phyloP scores from a whole-genome alignment of 2,888 invertebrate genomes.

The Elmis aenea region DNA sequence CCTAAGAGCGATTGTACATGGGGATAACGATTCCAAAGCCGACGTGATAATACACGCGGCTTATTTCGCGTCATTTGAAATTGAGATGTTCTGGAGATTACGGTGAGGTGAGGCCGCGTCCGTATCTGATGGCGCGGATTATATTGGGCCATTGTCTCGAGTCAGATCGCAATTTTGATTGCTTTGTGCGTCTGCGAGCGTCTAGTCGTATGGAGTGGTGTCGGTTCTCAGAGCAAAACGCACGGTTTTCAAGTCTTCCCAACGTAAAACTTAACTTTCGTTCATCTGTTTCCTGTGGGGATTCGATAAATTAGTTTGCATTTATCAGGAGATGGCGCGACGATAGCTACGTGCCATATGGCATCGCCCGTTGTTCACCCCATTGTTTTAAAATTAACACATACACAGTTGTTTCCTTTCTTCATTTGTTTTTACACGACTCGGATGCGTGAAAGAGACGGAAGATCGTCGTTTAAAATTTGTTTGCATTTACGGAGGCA shows the following conservation, averaged over 20 bases:
- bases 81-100: constrained; percentile 1
- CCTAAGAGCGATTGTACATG: constrained; percentile 7
- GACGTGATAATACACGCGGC: constrained; percentile 12
- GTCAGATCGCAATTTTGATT: constrained; percentile 8
- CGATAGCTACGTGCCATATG: constrained; percentile 14
- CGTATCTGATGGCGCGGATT: no score
- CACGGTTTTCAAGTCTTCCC: constrained; percentile 9
- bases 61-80: constrained; percentile 19
- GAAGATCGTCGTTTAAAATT: no score
- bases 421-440: constrained; percentile 3
- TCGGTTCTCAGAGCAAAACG: constrained; percentile 3
- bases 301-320: constrained; percentile 16
- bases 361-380: constrained; percentile 3
- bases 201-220: constrained; percentile 9
- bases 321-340: constrained; percentile 12
- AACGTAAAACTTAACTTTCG: constrained; percentile 15
- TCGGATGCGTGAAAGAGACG: constrained; percentile 1
- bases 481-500: constrained; percentile 3
- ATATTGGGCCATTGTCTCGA: constrained; percentile 9
- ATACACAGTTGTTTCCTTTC: constrained; percentile 1
- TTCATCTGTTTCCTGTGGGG: constrained; percentile 21
- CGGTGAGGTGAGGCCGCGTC: no score
- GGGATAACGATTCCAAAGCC: constrained; percentile 13
- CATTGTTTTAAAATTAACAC: constrained; percentile 5
- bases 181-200: no score